phyloP scores from a whole-genome alignment of 2,113 vertebrate genomes.

The Thamnaconus septentrionalis region DNA sequence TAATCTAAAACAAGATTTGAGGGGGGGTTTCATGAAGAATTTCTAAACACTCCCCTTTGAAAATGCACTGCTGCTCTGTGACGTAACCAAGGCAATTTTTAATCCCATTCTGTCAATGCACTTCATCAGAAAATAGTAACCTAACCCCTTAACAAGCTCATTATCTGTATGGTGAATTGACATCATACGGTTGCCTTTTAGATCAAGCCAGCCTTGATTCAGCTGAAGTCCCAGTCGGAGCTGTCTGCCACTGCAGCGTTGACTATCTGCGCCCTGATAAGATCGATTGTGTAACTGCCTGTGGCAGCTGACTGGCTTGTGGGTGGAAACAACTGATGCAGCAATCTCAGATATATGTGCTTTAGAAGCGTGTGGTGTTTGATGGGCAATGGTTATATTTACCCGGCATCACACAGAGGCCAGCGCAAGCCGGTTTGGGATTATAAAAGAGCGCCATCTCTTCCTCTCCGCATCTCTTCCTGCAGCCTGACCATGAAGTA shows the following conservation, averaged over 20 bases:
- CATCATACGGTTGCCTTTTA: too few relatives aligned
- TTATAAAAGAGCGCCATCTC: conserved; percentile 31
- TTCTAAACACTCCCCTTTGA: too few relatives aligned
- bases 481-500: conserved; percentile 59
- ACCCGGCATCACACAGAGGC: background rate
- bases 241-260: background rate
- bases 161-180: too few relatives aligned
- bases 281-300: conserved; percentile 34
- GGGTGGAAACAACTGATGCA: conserved; percentile 3
- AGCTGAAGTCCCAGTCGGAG: background rate
- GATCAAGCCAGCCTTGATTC: too few relatives aligned
- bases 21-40: too few relatives aligned
- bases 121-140: too few relatives aligned
- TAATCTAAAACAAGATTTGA: too few relatives aligned
- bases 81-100: too few relatives aligned
- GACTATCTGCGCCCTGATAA: conserved; percentile 30
- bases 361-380: background rate
- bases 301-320: conserved; percentile 22
- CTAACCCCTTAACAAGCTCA: too few relatives aligned
- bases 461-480: conserved; percentile 10
- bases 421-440: conserved; percentile 3
- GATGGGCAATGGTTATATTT: conserved; percentile 57
- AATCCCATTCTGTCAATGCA: too few relatives aligned
- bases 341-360: background rate
- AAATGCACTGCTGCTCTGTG: too few relatives aligned